Conservation (phyloP, 2,797 vertebrate genomes). For the Neopelma chrysocephalum region DNA sequence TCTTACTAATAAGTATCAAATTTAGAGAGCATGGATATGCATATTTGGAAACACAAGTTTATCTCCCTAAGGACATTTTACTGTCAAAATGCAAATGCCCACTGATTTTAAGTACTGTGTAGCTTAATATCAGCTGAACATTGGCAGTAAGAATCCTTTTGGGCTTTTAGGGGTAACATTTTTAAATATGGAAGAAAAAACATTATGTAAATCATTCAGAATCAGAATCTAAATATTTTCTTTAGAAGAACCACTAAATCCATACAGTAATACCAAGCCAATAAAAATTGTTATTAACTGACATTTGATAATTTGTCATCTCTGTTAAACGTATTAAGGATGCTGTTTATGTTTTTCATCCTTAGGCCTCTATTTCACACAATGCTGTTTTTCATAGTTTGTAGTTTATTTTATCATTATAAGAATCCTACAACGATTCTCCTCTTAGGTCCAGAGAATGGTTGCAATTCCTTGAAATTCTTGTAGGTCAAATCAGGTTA, state of each 20-base stretch:
- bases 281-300: not conserved
- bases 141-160: not conserved
- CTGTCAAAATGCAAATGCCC: conserved; percentile 1
- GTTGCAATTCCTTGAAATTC: not conserved
- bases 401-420: not conserved
- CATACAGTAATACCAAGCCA: not conserved
- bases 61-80: not conserved
- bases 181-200: not conserved
- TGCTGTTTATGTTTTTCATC: not conserved
- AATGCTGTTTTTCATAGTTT: not conserved
- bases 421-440: not conserved
- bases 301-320: not conserved
- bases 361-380: not conserved
- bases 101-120: not conserved
- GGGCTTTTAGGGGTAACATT: not conserved
- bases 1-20: not conserved
- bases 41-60: conserved; percentile 15
- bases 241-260: not conserved
- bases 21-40: not conserved
- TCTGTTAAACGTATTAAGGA: not conserved
- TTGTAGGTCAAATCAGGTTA: not conserved
- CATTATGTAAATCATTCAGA: not conserved
- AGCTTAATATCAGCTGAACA: not conserved
- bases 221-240: not conserved
- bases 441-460: not conserved